phyloP scores from a whole-genome alignment of 2,797 vertebrate genomes.

The Phaenicophaeus curvirostris region DNA sequence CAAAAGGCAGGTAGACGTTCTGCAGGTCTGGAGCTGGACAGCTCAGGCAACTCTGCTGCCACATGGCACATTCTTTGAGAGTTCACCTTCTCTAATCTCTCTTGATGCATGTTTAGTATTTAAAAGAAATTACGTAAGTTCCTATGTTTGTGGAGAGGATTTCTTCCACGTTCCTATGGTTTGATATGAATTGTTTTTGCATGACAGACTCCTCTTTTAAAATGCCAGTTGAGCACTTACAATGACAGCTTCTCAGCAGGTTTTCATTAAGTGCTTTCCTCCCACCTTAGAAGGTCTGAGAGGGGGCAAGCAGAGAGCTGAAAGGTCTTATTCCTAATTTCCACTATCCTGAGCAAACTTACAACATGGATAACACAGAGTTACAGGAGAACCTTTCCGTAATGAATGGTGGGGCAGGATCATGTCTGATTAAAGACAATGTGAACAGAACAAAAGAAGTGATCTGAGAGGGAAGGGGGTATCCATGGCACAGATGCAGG shows the following conservation, averaged over 20 bases:
- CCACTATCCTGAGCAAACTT: not conserved
- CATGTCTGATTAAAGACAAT: not conserved
- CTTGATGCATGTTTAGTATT: not conserved
- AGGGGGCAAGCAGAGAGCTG: not conserved
- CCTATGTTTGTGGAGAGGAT: too few species aligned
- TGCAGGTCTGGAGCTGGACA: not conserved
- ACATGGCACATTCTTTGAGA: not conserved
- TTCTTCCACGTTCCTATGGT: too few species aligned
- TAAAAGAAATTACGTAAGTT: not conserved
- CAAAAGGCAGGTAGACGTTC: fast-evolving
- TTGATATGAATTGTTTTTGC: not conserved
- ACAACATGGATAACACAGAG: not conserved
- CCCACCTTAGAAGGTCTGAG: not conserved
- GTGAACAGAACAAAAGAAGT: fast-evolving
- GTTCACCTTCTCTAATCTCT: not conserved
- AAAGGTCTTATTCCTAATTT: not conserved
- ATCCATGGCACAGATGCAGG: fast-evolving
- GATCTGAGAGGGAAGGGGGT: fast-evolving
- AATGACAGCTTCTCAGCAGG: not conserved
- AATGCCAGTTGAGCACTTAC: not conserved
- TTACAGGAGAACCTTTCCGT: not conserved
- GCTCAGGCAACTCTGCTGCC: not conserved
- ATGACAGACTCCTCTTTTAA: not conserved
- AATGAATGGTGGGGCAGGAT: fast-evolving
- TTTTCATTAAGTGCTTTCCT: not conserved